A percentile compares a stretch with the other conserved stretches of the same genome.
Evolutionary conservation across 2,888 invertebrate species (phyloP).

Genomic region (Ernsta delagoae): DNA sequence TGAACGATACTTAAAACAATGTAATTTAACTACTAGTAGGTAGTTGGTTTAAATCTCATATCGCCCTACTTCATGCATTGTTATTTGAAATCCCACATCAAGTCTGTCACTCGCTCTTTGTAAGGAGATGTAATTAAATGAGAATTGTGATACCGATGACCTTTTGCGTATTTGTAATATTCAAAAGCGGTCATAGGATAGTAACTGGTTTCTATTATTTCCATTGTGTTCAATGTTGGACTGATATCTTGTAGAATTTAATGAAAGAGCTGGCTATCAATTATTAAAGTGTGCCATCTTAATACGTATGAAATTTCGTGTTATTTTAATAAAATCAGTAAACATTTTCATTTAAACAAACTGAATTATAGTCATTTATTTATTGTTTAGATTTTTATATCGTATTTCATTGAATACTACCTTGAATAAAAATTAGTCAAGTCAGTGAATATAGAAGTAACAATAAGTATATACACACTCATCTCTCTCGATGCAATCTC

Average conservation of each 20-base stretch:
- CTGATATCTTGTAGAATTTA: not conserved
- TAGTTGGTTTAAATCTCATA: not conserved
- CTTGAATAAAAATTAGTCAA: too few species aligned
- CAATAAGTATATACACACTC: too few species aligned
- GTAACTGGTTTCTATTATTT: slow-evolving; percentile 9
- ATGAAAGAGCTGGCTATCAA: not conserved
- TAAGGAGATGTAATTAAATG: slow-evolving; percentile 15
- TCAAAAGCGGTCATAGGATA: not conserved
- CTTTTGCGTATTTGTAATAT: slow-evolving; percentile 11
- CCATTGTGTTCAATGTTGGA: not conserved
- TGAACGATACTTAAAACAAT: too few species aligned
- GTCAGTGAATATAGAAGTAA: too few species aligned
- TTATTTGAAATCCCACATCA: slow-evolving; percentile 12
- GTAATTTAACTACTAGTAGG: not conserved
- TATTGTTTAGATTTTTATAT: too few species aligned
- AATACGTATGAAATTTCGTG: too few species aligned
- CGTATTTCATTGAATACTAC: too few species aligned
- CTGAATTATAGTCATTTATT: too few species aligned
- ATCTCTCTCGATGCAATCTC: too few species aligned
- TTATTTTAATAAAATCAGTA: too few species aligned
- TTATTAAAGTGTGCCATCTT: not conserved
- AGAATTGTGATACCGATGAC: slow-evolving; percentile 11
- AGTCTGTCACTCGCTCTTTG: slow-evolving; percentile 3
- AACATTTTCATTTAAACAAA: too few species aligned
- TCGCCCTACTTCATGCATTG: not conserved